These are phyloP conservation scores for Desmophyllum pertusum DNA, from an alignment of 92 coral and sea anemone genomes.

Conservation along the genomic window DNA sequence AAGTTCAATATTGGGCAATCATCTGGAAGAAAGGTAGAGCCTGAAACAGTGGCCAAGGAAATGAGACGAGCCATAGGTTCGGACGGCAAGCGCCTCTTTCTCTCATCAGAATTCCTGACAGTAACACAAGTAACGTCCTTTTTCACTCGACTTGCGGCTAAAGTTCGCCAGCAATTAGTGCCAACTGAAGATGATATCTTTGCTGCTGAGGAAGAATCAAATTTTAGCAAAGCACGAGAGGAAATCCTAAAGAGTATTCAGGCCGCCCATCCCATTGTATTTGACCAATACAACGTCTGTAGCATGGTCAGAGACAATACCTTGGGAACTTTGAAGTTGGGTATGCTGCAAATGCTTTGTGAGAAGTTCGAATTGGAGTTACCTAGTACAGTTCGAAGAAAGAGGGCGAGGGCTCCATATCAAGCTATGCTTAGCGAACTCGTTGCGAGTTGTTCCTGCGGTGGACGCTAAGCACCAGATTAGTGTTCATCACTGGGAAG, in stretches of 20 bases:
- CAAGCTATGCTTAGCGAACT: no score
- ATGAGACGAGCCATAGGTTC: slow-evolving; percentile 25
- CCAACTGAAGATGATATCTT: slow-evolving; percentile 3
- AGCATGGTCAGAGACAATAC: background rate
- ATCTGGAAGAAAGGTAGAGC: slow-evolving; percentile 28
- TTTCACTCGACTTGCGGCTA: slow-evolving; percentile 42
- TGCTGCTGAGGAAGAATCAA: slow-evolving; percentile 16
- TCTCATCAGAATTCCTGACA: slow-evolving; percentile 30
- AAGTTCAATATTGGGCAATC: slow-evolving; percentile 32
- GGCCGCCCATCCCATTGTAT: background rate
- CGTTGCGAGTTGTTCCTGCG: no score
- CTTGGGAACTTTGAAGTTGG: no score
- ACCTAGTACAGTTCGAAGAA: no score
- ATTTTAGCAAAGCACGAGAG: background rate
- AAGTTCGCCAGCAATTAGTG: slow-evolving; percentile 37
- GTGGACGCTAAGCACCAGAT: no score
- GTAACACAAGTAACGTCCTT: slow-evolving; percentile 30
- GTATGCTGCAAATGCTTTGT: no score
- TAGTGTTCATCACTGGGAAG: no score
- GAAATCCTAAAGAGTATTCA: background rate
- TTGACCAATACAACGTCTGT: slow-evolving; percentile 8
- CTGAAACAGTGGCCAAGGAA: slow-evolving; percentile 7
- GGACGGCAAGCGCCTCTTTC: slow-evolving; percentile 41
- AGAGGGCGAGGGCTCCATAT: no score
- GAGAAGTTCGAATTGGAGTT: no score